These are phyloP conservation scores for Psittacula cyanocephala DNA, from an alignment of 2,113 vertebrate species.

Conservation along the genomic window DNA sequence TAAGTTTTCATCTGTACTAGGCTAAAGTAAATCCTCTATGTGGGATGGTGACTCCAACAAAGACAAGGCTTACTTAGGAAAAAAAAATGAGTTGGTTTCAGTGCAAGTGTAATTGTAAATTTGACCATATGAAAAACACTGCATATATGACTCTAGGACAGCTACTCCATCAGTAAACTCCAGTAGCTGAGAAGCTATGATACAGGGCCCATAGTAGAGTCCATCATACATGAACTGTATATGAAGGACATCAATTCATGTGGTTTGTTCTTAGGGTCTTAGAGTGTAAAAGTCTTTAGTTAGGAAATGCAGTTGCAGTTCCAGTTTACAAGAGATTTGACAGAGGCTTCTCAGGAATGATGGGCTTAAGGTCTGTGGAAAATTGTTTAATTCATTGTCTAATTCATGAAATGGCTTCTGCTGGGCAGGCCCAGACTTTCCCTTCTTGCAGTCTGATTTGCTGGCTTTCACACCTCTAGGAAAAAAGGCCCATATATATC, in stretches of 20 bases:
- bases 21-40: background rate
- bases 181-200: background rate
- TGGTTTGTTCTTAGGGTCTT: background rate
- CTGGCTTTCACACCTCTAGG: background rate
- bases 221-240: fast-evolving
- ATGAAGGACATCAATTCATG: background rate
- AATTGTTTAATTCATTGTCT: background rate
- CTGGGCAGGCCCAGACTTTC: background rate
- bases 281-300: background rate
- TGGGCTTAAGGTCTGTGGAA: background rate
- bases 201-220: background rate
- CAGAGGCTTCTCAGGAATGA: background rate
- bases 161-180: background rate
- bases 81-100: background rate
- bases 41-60: background rate
- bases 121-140: background rate
- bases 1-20: background rate
- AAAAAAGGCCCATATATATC: background rate
- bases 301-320: background rate
- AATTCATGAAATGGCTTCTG: background rate
- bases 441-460: background rate
- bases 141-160: background rate
- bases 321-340: background rate
- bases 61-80: background rate
- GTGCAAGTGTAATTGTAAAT: background rate